phyloP scores from a whole-genome alignment of 2,797 vertebrate species.

The Sebastes umbrosus region DNA sequence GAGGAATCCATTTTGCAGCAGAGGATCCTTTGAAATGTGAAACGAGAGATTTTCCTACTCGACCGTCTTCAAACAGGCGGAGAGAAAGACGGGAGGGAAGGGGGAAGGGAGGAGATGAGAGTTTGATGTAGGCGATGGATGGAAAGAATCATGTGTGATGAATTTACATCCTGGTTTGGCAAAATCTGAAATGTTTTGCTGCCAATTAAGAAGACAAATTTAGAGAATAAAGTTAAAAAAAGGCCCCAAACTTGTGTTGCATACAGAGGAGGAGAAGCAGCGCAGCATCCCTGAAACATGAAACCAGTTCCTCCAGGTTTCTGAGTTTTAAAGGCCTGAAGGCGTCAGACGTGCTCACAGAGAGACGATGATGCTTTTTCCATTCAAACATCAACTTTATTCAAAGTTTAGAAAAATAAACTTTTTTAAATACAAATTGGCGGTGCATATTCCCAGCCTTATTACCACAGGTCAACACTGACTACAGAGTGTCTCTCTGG shows the following conservation, averaged over 20 bases:
- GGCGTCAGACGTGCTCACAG: too few relatives aligned
- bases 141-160: neutral
- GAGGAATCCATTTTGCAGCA: conserved; percentile 36
- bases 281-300: neutral
- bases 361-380: neutral
- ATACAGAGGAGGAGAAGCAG: neutral
- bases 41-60: conserved; percentile 43
- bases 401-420: neutral
- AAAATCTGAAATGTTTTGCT: neutral
- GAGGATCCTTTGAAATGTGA: conserved; percentile 61
- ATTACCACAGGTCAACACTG: too few relatives aligned
- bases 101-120: neutral
- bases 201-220: neutral
- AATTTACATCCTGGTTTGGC: neutral
- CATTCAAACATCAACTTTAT: neutral
- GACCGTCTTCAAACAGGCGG: conserved; percentile 18
- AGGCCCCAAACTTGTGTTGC: neutral
- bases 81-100: neutral
- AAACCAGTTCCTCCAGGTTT: neutral
- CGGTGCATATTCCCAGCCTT: too few relatives aligned
- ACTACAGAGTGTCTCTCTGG: too few relatives aligned
- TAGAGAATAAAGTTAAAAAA: neutral
- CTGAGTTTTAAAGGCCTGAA: too few relatives aligned
- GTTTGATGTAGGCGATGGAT: neutral
- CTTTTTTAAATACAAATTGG: too few relatives aligned